Percentiles rank a stretch among this genome's conserved stretches.
Conservation (phyloP, 2,888 invertebrate genomes). For the Tetragnatha montana region DNA sequence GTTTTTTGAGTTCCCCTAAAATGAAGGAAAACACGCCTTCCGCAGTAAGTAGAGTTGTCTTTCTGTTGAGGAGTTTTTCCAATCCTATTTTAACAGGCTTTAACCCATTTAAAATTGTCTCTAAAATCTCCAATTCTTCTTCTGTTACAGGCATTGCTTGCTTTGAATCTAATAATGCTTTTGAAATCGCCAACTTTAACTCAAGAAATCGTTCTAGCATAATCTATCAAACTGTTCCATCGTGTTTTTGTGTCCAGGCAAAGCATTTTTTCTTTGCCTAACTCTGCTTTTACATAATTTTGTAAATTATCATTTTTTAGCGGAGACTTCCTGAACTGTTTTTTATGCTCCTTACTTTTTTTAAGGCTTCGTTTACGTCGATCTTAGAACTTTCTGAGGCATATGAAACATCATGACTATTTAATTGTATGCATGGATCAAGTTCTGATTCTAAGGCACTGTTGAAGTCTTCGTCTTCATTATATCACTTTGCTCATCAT, state of each 20-base stretch:
- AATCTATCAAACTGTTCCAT: too few species aligned
- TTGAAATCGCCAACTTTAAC: conserved; percentile 10
- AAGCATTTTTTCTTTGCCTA: conserved; percentile 4
- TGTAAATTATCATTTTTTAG: neutral
- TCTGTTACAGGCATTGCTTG: too few species aligned
- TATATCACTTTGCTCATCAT: neutral
- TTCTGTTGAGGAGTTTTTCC: too few species aligned
- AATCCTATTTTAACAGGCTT: too few species aligned
- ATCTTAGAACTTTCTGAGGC: neutral
- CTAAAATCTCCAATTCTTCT: too few species aligned
- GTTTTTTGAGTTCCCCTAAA: too few species aligned
- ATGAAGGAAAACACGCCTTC: too few species aligned
- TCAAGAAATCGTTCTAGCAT: neutral
- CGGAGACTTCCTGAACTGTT: neutral
- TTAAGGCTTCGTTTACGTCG: neutral
- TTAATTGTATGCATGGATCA: neutral
- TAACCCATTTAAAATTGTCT: too few species aligned
- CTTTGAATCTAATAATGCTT: neutral
- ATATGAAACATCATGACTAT: neutral
- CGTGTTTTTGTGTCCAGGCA: neutral
- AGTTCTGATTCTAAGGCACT: neutral
- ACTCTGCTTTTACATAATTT: conserved; percentile 18
- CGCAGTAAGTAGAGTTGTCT: too few species aligned
- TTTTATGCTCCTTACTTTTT: neutral
- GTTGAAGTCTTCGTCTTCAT: conserved; percentile 10